These are phyloP conservation scores for Aphelocoma coerulescens DNA, from an alignment of 2,113 vertebrate genomes.

Conservation along the genomic window DNA sequence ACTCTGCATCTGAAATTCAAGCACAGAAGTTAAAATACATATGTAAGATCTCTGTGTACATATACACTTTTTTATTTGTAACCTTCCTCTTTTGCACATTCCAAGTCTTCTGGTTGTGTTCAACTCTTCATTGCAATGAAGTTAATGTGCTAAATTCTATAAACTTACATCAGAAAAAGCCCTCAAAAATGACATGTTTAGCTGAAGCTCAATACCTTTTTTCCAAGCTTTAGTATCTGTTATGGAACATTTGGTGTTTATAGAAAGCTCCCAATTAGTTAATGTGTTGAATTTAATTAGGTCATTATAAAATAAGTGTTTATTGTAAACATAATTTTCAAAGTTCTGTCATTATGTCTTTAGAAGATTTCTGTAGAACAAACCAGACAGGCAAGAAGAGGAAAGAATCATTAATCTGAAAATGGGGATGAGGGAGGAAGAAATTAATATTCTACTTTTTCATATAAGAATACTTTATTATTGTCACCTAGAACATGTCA, in stretches of 20 bases:
- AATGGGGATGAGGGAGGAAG: neutral
- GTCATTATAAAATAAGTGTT: neutral
- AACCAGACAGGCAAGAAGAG: neutral
- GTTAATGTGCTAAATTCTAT: neutral
- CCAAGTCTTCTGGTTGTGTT: neutral
- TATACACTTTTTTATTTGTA: neutral
- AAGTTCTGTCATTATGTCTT: neutral
- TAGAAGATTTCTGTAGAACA: neutral
- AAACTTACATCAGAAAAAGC: neutral
- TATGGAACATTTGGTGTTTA: neutral
- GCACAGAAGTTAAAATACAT: neutral
- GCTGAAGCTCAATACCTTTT: neutral
- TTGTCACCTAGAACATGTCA: neutral
- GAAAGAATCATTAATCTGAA: neutral
- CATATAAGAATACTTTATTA: neutral
- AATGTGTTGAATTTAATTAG: neutral
- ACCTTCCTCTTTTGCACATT: neutral
- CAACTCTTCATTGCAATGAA: neutral
- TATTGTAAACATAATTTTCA: neutral
- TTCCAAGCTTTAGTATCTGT: neutral
- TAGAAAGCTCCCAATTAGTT: neutral
- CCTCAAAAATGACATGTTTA: neutral
- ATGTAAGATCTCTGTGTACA: neutral
- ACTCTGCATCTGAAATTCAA: neutral
- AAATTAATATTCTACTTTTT: neutral